Conservation (phyloP, 2,113 vertebrate genomes). For the Empidonax alnorum region DNA sequence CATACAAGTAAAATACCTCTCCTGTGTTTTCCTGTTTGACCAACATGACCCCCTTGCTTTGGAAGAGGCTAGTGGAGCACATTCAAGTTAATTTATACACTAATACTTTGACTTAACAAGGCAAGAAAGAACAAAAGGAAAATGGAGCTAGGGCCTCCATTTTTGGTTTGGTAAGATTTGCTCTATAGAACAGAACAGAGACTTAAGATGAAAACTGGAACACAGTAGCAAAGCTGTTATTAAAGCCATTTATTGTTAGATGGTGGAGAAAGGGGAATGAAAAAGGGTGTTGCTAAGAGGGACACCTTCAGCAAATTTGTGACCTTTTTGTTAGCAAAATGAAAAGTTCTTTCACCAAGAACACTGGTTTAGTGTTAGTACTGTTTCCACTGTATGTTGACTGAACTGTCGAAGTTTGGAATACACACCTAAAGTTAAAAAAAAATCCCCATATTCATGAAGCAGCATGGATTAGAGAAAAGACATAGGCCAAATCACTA, state of each 20-base stretch:
- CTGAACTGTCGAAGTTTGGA: background rate
- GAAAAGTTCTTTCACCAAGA: background rate
- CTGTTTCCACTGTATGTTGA: background rate
- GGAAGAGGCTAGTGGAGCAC: background rate
- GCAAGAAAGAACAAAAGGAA: background rate
- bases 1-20: background rate
- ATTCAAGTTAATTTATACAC: background rate
- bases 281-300: background rate
- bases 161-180: background rate
- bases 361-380: background rate
- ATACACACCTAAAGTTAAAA: background rate
- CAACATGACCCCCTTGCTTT: background rate
- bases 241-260: background rate
- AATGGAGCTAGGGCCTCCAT: background rate
- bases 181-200: background rate
- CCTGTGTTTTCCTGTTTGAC: background rate
- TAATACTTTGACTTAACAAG: background rate
- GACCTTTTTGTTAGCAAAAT: background rate
- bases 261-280: background rate
- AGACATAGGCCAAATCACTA: background rate
- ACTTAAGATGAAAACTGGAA: background rate
- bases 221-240: background rate
- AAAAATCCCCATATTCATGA: background rate
- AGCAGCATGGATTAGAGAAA: background rate
- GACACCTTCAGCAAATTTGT: background rate